A percentile compares a stretch with the other conserved stretches of the same genome.
Evolutionary conservation across 2,888 invertebrate genomes (phyloP).

Genomic region (Phyto melanocephala): DNA sequence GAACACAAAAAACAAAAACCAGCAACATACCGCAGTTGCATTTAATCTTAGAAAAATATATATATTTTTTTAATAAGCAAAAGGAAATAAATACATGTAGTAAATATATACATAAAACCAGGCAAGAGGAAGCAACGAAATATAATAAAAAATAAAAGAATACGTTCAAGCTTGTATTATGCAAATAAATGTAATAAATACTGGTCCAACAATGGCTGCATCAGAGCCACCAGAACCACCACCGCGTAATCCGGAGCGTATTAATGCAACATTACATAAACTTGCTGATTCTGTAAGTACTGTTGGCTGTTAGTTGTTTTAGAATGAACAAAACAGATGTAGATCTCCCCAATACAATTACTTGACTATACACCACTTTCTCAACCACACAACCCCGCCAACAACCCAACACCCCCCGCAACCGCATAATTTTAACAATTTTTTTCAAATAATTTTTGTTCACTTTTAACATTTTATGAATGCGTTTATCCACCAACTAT

Average conservation of each 20-base stretch:
- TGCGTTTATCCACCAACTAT: background rate
- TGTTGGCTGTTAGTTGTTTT: constrained; percentile 8
- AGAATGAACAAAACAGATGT: constrained; percentile 47
- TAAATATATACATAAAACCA: background rate
- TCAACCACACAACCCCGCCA: background rate
- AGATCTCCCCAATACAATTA: background rate
- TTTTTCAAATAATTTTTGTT: constrained; percentile 16
- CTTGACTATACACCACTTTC: too few species aligned
- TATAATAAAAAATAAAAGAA: background rate
- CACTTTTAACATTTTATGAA: background rate
- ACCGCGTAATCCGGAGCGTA: constrained; percentile 79
- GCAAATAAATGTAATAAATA: constrained; percentile 78
- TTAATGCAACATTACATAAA: constrained; percentile 79
- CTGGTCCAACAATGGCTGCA: constrained; percentile 79
- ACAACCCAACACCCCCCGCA: background rate
- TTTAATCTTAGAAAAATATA: constrained; percentile 6
- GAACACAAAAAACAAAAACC: background rate
- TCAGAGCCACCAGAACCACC: constrained; percentile 79
- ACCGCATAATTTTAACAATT: too few species aligned
- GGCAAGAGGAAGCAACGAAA: background rate
- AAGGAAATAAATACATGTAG: background rate
- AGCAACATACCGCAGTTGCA: constrained; percentile 24
- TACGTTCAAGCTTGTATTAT: constrained; percentile 69
- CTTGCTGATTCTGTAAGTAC: constrained; percentile 79
- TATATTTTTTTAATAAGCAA: background rate